Conservation (phyloP, 2,113 vertebrate species). For the Tetraodon nigroviridis region DNA sequence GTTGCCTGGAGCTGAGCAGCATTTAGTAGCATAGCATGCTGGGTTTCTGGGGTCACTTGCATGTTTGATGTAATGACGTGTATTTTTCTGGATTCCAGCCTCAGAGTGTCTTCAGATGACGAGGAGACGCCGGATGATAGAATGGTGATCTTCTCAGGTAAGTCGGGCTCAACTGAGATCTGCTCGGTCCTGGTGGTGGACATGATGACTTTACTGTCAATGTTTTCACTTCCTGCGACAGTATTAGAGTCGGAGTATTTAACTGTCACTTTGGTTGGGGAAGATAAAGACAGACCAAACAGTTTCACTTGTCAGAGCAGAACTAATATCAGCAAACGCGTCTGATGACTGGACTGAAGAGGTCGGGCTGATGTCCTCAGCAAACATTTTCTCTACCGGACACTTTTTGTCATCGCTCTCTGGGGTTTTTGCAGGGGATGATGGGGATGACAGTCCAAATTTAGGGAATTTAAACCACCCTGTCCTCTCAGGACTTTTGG, state of each 20-base stretch:
- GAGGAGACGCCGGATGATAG: constrained; percentile 66
- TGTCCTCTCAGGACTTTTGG: constrained; percentile 58
- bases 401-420: constrained; percentile 42
- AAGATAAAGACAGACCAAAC: constrained; percentile 42
- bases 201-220: constrained; percentile 60
- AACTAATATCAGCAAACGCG: constrained; percentile 75
- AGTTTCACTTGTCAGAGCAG: constrained; percentile 68
- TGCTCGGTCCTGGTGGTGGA: constrained; percentile 67
- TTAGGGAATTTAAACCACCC: constrained; percentile 72
- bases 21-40: constrained; percentile 58
- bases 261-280: constrained; percentile 72
- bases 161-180: constrained; percentile 65
- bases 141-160: constrained; percentile 72
- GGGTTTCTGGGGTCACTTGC: constrained; percentile 63
- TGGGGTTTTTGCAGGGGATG: constrained; percentile 46
- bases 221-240: constrained; percentile 39
- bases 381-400: constrained; percentile 31
- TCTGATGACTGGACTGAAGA: constrained; percentile 73
- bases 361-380: constrained; percentile 65
- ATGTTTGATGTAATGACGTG: constrained; percentile 70
- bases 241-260: constrained; percentile 65
- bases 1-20: constrained; percentile 44
- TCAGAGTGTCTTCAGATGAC: constrained; percentile 66
- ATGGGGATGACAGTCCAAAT: constrained; percentile 66
- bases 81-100: constrained; percentile 62